Evolutionary conservation across 1,140 invertebrate genomes (phyloP).

Genomic region (Homalodisca vitripennis): DNA sequence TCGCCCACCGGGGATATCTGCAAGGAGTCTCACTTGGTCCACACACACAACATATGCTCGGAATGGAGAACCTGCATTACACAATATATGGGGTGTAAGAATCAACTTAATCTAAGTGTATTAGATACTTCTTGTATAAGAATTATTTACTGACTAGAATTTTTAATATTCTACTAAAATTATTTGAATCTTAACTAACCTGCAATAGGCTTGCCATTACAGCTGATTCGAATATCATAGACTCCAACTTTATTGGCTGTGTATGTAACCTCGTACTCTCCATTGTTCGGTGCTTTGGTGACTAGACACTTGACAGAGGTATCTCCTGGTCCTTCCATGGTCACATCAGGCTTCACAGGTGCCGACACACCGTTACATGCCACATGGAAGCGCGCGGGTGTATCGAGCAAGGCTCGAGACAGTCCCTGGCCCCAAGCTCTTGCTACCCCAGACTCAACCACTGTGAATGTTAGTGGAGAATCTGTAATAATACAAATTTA

Average conservation of each 20-base stretch:
- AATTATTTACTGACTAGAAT: not conserved
- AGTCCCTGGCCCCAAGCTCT: slow-evolving; percentile 63
- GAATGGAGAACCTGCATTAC: slow-evolving; percentile 42
- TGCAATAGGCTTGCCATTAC: slow-evolving; percentile 61
- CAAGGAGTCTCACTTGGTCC: slow-evolving; percentile 40
- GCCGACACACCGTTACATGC: slow-evolving; percentile 33
- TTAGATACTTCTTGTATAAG: not conserved
- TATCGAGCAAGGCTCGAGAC: slow-evolving; percentile 55
- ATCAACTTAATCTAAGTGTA: not conserved
- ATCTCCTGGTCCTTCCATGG: slow-evolving; percentile 66
- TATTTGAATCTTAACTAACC: slow-evolving; percentile 47
- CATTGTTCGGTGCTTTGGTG: slow-evolving; percentile 43
- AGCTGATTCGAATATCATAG: slow-evolving; percentile 69
- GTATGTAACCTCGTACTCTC: slow-evolving; percentile 64
- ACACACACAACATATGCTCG: slow-evolving; percentile 41
- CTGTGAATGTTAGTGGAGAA: slow-evolving; percentile 57
- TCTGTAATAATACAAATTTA: no score
- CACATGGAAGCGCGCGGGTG: slow-evolving; percentile 35
- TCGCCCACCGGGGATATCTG: slow-evolving; percentile 34
- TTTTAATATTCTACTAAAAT: slow-evolving; percentile 9
- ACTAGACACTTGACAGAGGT: slow-evolving; percentile 55
- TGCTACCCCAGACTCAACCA: slow-evolving; percentile 61
- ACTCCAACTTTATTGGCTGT: slow-evolving; percentile 68
- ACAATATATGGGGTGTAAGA: not conserved
- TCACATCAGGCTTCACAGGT: slow-evolving; percentile 38